A percentile compares a stretch with the other conserved stretches of the same genome.
These are phyloP conservation scores for Sminthurinus signatus DNA, from an alignment of 1,140 invertebrate genomes.

Conservation along the genomic window DNA sequence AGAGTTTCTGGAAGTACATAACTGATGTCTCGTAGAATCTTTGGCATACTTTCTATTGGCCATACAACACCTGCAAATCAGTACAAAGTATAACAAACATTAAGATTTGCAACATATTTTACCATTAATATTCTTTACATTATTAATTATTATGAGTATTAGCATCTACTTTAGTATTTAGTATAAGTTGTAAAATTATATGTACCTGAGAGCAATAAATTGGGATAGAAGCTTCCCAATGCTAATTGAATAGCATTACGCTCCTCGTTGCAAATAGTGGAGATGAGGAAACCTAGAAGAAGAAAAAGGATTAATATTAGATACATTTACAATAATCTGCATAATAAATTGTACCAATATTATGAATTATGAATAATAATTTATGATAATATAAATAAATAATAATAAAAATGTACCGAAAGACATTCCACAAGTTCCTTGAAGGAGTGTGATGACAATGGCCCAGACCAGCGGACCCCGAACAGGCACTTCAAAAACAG, in stretches of 20 bases:
- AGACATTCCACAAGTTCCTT: constrained; percentile 85
- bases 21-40: constrained; percentile 64
- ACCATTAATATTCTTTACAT: too few species aligned
- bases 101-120: too few species aligned
- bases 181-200: too few species aligned
- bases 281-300: constrained; percentile 72
- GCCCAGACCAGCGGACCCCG: constrained; percentile 70
- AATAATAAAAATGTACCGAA: too few species aligned
- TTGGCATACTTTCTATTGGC: constrained; percentile 90
- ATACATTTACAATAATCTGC: too few species aligned
- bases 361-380: too few species aligned
- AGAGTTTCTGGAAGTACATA: constrained; percentile 80
- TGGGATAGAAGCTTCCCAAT: constrained; percentile 86
- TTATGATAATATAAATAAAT: too few species aligned
- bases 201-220: constrained; percentile 79
- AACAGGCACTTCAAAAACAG: constrained; percentile 71
- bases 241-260: constrained; percentile 86
- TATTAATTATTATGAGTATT: too few species aligned
- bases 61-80: constrained; percentile 67
- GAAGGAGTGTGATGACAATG: constrained; percentile 63
- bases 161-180: too few species aligned
- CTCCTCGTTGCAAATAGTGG: constrained; percentile 79
- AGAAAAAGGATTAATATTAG: background rate
- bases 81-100: too few species aligned
- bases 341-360: too few species aligned